Base-by-base conservation (phyloP, 2,888 invertebrate genomes). In the Melolontha melolontha region DNA sequence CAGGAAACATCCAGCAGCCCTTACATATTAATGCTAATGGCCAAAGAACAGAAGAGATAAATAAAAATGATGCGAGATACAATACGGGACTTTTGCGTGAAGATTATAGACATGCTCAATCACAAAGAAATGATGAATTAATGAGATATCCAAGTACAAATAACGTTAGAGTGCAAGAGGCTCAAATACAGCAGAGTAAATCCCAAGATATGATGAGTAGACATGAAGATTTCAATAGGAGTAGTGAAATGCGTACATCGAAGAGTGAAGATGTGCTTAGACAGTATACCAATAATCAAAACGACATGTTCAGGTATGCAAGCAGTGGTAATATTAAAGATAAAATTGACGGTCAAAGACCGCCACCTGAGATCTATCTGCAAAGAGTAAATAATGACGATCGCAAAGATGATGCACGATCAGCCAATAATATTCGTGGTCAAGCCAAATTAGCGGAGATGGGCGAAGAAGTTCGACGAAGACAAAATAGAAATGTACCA, bases 391-490 rank as follows among this genome's bases (percentile, higher is more conserved):
- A 71, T 29, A 71, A 71, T 17, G 73, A 76, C 7, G 71, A 71
- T 7, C 63, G 70, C 42, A 70, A 73, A 57, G 71, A 74, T 49
- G 67, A 59, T 17, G 5, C 47, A 49, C 57, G 57, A 7, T 42
- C 44, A 10, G 29, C 41, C 5, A 63, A 27, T 16, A 66, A 72
- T 54, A 50, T 81, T 39, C 73, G 82, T 27, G 87, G 89, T 0
- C 84, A 87, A 49, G 91, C 91, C 0, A 91, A 93, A 79, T 84
- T 93, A 67, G 89, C 90, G 4, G 94, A 94, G 82, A 92, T 94
- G 92, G 90, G 92, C 2, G 93, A 95, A 77, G 93, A 94, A 79
- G 90, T 92, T 8, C 83, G 91, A 69, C 83, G 92, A 52, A 81
- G 91, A 14, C 87, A 87, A 73, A 86, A 85, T 71, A 82, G 85